Percentiles rank a stretch among this genome's conserved stretches.
phyloP scores from a whole-genome alignment of 2,888 invertebrate species.

The Sarcophaga subvicina region DNA sequence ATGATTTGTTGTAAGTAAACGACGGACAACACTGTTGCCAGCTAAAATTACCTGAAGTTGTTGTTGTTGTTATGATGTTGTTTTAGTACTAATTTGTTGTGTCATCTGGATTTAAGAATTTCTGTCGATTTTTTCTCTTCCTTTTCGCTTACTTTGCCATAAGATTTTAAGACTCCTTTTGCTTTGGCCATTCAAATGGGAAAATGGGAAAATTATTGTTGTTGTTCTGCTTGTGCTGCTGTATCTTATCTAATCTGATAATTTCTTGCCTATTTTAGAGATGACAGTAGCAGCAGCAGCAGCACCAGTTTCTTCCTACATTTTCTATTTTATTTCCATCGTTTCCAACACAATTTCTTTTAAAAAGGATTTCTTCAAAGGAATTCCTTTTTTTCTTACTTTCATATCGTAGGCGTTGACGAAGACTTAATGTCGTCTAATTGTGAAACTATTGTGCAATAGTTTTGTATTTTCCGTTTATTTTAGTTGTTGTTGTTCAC shows the following conservation, averaged over 20 bases:
- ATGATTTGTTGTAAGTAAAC: too few species aligned
- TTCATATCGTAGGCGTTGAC: conserved; percentile 63
- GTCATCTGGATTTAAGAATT: conserved; percentile 62
- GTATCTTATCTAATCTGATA: conserved; percentile 61
- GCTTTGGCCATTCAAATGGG: background rate
- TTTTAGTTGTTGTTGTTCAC: conserved; percentile 3
- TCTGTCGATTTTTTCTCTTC: conserved; percentile 15
- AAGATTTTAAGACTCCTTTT: background rate
- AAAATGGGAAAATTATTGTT: conserved; percentile 48
- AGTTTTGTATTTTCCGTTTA: background rate
- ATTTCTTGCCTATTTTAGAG: conserved; percentile 58
- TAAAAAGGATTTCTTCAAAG: conserved; percentile 1
- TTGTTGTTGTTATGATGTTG: background rate
- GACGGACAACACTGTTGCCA: background rate
- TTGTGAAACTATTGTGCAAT: conserved; percentile 11
- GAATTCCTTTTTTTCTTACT: background rate
- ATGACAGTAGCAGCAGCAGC: conserved; percentile 29
- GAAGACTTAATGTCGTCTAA: conserved; percentile 60
- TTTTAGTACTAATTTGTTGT: conserved; percentile 62
- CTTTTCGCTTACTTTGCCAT: background rate
- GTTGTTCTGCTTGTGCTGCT: conserved; percentile 51
- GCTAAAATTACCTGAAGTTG: conserved; percentile 56
- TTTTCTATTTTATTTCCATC: conserved; percentile 29
- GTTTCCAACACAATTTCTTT: conserved; percentile 26
- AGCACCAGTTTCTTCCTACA: background rate